Evolutionary conservation across 2,113 vertebrate species (phyloP).

Genomic region (Madoqua kirkii): DNA sequence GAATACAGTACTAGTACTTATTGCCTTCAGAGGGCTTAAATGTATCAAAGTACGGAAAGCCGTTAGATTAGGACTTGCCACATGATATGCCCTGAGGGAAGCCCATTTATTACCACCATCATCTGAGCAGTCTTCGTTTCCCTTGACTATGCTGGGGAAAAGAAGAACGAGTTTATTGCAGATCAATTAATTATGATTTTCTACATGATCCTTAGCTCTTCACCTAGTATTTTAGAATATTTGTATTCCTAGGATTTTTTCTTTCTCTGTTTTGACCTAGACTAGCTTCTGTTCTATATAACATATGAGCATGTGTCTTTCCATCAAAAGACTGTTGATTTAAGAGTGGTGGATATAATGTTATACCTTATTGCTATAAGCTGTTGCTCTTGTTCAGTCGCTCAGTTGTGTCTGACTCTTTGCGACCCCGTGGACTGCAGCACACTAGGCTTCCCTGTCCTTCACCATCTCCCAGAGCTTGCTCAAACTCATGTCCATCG

Average conservation of each 20-base stretch:
- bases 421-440: not conserved
- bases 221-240: slow-evolving; percentile 11
- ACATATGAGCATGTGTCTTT: slow-evolving; percentile 18
- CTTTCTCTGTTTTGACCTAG: not conserved
- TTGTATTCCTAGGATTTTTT: not conserved
- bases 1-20: not conserved
- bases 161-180: not conserved
- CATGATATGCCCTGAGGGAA: accelerated
- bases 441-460: not conserved
- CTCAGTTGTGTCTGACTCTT: not conserved
- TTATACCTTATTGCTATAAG: slow-evolving; percentile 57
- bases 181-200: not conserved
- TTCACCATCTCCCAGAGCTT: not conserved
- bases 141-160: not conserved
- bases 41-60: too few species aligned
- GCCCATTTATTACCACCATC: not conserved
- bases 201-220: not conserved
- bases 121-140: not conserved
- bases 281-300: not conserved
- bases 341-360: slow-evolving; percentile 67
- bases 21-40: not conserved
- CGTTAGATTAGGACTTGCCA: not conserved
- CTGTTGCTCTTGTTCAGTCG: not conserved
- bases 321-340: slow-evolving; percentile 57
- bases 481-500: not conserved